Conservation (phyloP, 2,888 invertebrate genomes). For the Pachliopta kotzebuea region DNA sequence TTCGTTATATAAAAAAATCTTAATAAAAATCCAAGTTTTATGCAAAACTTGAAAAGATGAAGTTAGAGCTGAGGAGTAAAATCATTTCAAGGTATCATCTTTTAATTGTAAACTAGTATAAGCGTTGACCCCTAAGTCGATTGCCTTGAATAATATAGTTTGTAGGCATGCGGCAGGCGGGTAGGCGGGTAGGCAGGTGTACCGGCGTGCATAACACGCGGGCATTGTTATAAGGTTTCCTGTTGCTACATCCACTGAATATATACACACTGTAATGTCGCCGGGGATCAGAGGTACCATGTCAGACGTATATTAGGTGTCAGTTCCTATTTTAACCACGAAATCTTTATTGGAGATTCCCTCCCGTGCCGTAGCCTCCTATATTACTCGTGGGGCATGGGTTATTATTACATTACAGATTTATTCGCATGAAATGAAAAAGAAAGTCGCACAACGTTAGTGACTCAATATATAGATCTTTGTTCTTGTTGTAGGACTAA, state of each 20-base stretch:
- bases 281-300: conserved; percentile 6
- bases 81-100: conserved; percentile 27
- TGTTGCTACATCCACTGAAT: conserved; percentile 18
- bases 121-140: conserved; percentile 26
- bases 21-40: background rate
- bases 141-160: conserved; percentile 28
- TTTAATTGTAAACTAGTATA: conserved; percentile 14
- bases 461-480: background rate
- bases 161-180: conserved; percentile 15
- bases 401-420: background rate
- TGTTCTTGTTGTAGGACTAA: background rate
- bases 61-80: conserved; percentile 1
- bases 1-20: background rate
- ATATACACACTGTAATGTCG: conserved; percentile 7
- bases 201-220: conserved; percentile 19
- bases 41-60: background rate
- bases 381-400: background rate
- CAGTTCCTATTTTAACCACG: conserved; percentile 2
- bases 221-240: conserved; percentile 28
- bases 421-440: background rate
- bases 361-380: background rate
- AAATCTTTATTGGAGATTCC: background rate
- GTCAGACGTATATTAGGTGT: conserved; percentile 9
- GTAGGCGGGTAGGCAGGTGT: conserved; percentile 20
- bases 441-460: background rate